Evolutionary conservation across 2,113 vertebrate genomes (phyloP).

Genomic region (Psophia crepitans): DNA sequence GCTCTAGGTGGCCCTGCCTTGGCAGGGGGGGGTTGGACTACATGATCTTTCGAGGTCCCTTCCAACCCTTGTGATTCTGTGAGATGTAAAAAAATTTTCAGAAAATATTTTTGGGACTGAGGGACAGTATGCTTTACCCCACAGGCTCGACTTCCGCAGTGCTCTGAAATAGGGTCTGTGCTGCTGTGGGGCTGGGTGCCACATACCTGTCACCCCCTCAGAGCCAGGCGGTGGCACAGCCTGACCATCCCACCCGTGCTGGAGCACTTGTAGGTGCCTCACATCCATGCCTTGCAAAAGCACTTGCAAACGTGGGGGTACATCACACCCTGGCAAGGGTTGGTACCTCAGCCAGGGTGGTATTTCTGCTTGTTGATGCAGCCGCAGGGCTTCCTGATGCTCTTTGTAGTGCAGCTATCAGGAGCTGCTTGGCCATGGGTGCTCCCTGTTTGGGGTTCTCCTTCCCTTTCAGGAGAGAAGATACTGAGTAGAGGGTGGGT

Average conservation of each 20-base stretch:
- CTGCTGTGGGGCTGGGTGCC: accelerated
- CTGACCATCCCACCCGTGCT: accelerated
- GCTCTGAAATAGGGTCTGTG: background rate
- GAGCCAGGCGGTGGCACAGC: background rate
- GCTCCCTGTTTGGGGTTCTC: background rate
- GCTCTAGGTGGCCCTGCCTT: too few species aligned
- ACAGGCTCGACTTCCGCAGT: background rate
- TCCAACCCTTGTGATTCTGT: too few species aligned
- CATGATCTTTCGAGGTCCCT: too few species aligned
- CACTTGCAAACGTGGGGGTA: accelerated
- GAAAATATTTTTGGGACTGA: background rate
- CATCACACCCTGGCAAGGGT: accelerated
- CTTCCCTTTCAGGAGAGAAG: background rate
- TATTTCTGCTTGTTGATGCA: background rate
- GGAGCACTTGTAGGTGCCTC: background rate
- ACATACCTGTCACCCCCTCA: accelerated
- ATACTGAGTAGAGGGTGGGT: accelerated
- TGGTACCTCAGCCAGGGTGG: background rate
- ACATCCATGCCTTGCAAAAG: accelerated
- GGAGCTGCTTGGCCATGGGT: accelerated
- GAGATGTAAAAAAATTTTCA: too few species aligned
- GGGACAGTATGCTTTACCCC: background rate
- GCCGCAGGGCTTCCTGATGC: background rate
- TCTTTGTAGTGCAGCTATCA: background rate
- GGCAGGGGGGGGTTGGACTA: too few species aligned